Percentiles rank a stretch among this genome's conserved stretches.
phyloP scores from a whole-genome alignment of 2,888 invertebrate species.

The Polietes domitor region DNA sequence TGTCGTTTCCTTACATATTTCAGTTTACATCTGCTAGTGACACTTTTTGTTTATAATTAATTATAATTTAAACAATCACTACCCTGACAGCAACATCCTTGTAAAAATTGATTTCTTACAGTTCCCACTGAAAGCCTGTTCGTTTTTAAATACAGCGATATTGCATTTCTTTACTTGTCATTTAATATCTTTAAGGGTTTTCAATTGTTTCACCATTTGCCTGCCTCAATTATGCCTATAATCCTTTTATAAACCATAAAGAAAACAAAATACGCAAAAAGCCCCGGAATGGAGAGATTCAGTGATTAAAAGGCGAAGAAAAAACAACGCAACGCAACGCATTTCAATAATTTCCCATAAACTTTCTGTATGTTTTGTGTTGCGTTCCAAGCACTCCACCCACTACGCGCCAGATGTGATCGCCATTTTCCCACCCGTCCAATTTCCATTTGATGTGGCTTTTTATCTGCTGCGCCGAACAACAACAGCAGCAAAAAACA shows the following conservation, averaged over 20 bases:
- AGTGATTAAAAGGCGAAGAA: slow-evolving; percentile 5
- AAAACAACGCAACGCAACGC: slow-evolving; percentile 4
- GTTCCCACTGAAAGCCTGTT: too few relatives aligned
- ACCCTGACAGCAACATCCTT: too few relatives aligned
- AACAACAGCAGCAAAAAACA: not conserved
- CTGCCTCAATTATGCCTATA: slow-evolving; percentile 50
- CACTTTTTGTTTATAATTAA: too few relatives aligned
- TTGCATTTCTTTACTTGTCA: too few relatives aligned
- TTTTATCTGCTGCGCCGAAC: slow-evolving; percentile 13
- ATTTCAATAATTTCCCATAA: slow-evolving; percentile 46
- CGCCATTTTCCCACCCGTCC: not conserved
- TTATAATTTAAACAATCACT: too few relatives aligned
- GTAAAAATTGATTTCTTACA: too few relatives aligned
- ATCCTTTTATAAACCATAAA: slow-evolving; percentile 50
- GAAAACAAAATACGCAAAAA: slow-evolving; percentile 39
- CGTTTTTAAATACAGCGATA: too few relatives aligned
- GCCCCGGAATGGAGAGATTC: not conserved
- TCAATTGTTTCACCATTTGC: slow-evolving; percentile 8
- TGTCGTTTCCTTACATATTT: too few relatives aligned
- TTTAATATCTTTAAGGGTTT: too few relatives aligned
- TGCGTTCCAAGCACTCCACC: not conserved
- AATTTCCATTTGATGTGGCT: slow-evolving; percentile 23
- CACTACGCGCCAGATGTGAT: not conserved
- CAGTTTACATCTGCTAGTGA: too few relatives aligned
- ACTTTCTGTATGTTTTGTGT: slow-evolving; percentile 31